A percentile compares a stretch with the other conserved stretches of the same genome.
Conservation (phyloP, 2,797 vertebrate genomes). For the Onychomys arenicola region DNA sequence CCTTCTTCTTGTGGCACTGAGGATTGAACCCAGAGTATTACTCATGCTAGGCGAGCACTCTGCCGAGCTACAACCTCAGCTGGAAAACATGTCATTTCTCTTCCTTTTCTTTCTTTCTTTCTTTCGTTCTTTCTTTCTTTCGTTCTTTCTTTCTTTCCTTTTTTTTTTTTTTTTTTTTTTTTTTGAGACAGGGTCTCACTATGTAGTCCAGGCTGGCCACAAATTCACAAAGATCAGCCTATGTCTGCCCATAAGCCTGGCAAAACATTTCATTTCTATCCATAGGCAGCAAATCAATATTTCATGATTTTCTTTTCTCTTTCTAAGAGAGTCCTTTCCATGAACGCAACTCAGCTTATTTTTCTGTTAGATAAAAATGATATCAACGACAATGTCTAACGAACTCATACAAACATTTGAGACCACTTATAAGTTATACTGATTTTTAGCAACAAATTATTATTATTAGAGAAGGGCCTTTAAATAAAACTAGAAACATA, state of each 20-base stretch:
- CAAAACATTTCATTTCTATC: conserved; percentile 47
- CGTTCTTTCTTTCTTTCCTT: no score
- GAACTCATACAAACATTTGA: conserved; percentile 63
- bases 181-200: background rate
- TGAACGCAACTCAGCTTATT: conserved; percentile 56
- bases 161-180: background rate
- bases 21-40: background rate
- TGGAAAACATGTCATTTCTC: background rate
- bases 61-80: background rate
- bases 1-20: background rate
- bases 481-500: conserved; percentile 63
- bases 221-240: background rate
- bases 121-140: no score
- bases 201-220: background rate
- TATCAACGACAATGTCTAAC: conserved; percentile 47
- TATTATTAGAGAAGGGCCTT: conserved; percentile 57
- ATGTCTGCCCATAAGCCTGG: background rate
- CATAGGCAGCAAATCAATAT: conserved; percentile 54
- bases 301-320: conserved; percentile 50
- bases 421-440: conserved; percentile 42
- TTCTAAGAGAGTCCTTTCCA: conserved; percentile 39
- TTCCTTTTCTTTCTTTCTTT: no score
- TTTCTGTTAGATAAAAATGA: conserved; percentile 61
- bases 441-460: conserved; percentile 63
- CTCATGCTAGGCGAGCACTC: background rate